Evolutionary conservation across 2,797 vertebrate genomes (phyloP).

Genomic region (Sebastes itinus): DNA sequence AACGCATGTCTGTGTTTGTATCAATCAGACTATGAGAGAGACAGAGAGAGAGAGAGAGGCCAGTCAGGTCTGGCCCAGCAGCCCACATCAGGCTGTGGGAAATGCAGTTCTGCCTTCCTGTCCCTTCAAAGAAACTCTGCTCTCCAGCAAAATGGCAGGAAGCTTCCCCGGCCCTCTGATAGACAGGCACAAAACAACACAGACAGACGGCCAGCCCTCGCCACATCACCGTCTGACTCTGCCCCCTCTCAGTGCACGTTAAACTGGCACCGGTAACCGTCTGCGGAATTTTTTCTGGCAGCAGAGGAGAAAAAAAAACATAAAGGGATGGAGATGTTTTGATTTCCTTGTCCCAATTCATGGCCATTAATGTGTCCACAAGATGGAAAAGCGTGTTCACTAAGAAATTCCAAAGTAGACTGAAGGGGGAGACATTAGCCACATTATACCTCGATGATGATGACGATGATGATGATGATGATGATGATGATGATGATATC

Average conservation of each 20-base stretch:
- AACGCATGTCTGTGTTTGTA: background rate
- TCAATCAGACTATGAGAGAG: constrained; percentile 23
- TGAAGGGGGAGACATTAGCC: constrained; percentile 81
- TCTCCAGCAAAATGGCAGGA: constrained; percentile 97
- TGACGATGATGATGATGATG: too few species aligned
- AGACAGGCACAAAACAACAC: constrained; percentile 71
- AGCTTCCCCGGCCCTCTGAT: constrained; percentile 88
- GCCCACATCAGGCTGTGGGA: constrained; percentile 88
- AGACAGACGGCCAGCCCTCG: constrained; percentile 56
- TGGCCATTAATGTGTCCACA: constrained; percentile 14
- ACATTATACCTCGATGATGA: background rate
- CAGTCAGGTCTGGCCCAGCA: constrained; percentile 43
- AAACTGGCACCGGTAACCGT: constrained; percentile 56
- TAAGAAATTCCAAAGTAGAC: constrained; percentile 40
- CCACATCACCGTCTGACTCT: constrained; percentile 79
- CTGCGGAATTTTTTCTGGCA: constrained; percentile 33
- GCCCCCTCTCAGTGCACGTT: constrained; percentile 31
- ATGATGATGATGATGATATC: background rate
- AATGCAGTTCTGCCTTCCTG: constrained; percentile 96
- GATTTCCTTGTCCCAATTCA: constrained; percentile 29
- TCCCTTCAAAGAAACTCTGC: constrained; percentile 96
- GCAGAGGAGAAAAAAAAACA: constrained; percentile 11
- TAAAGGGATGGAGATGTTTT: constrained; percentile 24
- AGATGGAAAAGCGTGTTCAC: background rate
- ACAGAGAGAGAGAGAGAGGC: background rate